These are phyloP conservation scores for Hyposoter didymator DNA, from an alignment of 2,888 invertebrate genomes.

Conservation along the genomic window DNA sequence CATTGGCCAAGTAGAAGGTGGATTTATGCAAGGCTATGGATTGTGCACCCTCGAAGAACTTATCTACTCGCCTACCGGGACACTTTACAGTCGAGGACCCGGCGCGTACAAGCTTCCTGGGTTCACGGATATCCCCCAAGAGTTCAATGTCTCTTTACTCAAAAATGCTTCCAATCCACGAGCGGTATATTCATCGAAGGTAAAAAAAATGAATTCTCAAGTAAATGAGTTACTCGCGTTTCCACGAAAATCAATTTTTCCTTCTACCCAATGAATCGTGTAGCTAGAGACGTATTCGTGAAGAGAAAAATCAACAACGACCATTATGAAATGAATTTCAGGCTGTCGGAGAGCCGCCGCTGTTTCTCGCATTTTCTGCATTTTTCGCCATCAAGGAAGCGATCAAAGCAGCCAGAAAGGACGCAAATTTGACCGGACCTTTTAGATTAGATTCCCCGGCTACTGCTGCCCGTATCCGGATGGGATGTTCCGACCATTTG, in stretches of 20 bases:
- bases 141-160: conserved; percentile 96
- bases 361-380: conserved; percentile 94
- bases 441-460: conserved; percentile 93
- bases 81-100: conserved; percentile 93
- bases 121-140: conserved; percentile 95
- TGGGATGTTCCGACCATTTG: conserved; percentile 95
- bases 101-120: conserved; percentile 98
- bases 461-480: conserved; percentile 94
- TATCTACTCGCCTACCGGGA: conserved; percentile 93
- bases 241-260: background rate
- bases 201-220: conserved; percentile 77
- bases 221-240: background rate
- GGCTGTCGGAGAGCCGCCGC: conserved; percentile 98
- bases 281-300: background rate
- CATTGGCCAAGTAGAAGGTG: conserved; percentile 98
- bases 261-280: background rate
- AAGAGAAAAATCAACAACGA: background rate
- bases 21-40: conserved; percentile 97
- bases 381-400: conserved; percentile 97
- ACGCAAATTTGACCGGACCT: conserved; percentile 87
- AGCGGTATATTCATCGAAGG: conserved; percentile 98
- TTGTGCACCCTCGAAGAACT: conserved; percentile 96
- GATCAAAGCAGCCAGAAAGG: conserved; percentile 90
- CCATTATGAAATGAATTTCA: conserved; percentile 80
- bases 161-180: conserved; percentile 95